Evolutionary conservation across 2,888 invertebrate species (phyloP), one percentile per base, ranked within the genome.

Genomic region (Patella pellucida): DNA sequence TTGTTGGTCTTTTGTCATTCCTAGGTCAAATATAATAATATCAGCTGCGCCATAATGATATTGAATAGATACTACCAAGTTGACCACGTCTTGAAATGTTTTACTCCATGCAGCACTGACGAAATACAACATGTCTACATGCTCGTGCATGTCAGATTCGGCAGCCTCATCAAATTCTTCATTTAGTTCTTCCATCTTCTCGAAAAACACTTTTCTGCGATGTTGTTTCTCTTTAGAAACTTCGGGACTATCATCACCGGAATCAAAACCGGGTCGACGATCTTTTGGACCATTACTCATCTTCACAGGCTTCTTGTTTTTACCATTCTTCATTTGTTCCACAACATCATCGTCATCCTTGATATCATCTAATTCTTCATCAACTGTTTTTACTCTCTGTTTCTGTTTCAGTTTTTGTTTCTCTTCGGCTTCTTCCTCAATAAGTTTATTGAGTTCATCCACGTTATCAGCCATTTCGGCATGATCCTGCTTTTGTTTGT

Each of bases 11-110:
- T 54, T 12, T 14, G 72, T 75, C 1, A 81, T 69, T n/a, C 81
- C 81, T 15, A 81, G 72, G 69, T 81, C 78, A 72, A 74, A 79
- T 11, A 81, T 68, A 56, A 75, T 79, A 27, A 81, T 77, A 54
- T 70, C 68, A 23, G 76, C 76, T 2, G 75, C n/a, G 0, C 77
- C 78, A 51, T 76, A 80, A 72, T 77, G 73, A 27, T 77, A 77
- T 76, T 82, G 82, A 1, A 82, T 71, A 12, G 81, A 81, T 31
- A 80, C 72, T 71, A 82, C 70, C 15, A 82, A 75, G 68, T 80
- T 74, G 27, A 80, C 72, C 19, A 78, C 72, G 23, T 74, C 81
- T 0, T 51, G 23, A 70, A 71, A 79, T 2, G 76, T 78, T 23
- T 69, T 62, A 41, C 73, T 76, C 3, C 77, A 76, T n/a, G 67